These are phyloP conservation scores for Aviceda leuphotes DNA, from an alignment of 2,797 vertebrate species.

Conservation along the genomic window DNA sequence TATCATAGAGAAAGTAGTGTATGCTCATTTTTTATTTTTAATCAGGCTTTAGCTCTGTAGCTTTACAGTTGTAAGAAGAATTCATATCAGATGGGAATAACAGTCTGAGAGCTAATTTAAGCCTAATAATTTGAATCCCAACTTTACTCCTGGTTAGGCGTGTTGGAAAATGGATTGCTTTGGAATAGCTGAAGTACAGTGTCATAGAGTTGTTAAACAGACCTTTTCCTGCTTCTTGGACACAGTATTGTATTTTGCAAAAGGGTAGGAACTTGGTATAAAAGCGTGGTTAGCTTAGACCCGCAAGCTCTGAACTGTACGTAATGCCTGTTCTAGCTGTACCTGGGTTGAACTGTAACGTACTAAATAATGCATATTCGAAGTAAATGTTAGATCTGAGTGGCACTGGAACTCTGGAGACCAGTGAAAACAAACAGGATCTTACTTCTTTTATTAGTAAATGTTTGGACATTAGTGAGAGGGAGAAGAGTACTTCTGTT, in stretches of 20 bases:
- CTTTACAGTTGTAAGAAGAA: background rate
- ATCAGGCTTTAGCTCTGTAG: background rate
- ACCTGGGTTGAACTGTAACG: background rate
- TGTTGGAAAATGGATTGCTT: background rate
- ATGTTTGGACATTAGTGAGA: background rate
- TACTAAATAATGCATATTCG: constrained; percentile 22
- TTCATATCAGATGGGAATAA: background rate
- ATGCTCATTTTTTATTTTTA: background rate
- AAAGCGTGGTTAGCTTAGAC: background rate
- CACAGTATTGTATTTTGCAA: background rate
- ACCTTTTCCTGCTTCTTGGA: background rate
- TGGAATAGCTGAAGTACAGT: background rate
- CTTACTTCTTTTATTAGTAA: background rate
- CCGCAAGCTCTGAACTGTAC: background rate
- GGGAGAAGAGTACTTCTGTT: background rate
- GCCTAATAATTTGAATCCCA: background rate
- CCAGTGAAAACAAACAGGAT: background rate
- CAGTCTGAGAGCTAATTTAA: constrained; percentile 1
- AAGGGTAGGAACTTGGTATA: background rate
- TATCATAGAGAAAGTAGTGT: background rate
- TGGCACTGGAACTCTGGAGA: background rate
- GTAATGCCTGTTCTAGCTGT: background rate
- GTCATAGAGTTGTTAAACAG: background rate
- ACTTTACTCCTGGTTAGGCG: background rate
- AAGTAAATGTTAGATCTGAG: background rate